phyloP scores from a whole-genome alignment of 1,140 invertebrate genomes.

The Asbolus verrucosus region DNA sequence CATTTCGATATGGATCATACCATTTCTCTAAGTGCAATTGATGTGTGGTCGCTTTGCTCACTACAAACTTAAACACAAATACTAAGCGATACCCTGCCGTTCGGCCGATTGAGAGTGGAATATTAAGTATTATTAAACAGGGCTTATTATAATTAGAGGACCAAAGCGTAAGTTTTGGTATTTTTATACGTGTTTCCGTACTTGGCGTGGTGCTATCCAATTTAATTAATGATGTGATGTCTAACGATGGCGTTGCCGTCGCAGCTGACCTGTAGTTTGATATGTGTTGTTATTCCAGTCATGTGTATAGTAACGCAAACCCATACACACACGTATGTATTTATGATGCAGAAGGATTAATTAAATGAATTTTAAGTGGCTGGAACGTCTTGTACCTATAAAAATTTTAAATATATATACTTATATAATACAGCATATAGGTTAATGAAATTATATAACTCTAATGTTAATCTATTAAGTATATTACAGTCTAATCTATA shows the following conservation, averaged over 20 bases:
- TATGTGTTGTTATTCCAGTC: constrained; percentile 59
- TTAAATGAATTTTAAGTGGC: constrained; percentile 57
- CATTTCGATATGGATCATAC: constrained; percentile 67
- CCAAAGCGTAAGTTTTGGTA: constrained; percentile 62
- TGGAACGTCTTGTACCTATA: constrained; percentile 57
- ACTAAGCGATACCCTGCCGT: constrained; percentile 20
- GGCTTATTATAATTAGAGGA: constrained; percentile 60
- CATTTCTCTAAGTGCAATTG: constrained; percentile 56
- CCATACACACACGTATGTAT: constrained; percentile 49
- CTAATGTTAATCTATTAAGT: constrained; percentile 57
- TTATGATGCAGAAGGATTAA: constrained; percentile 51
- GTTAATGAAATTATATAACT: constrained; percentile 53
- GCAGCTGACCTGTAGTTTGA: constrained; percentile 44
- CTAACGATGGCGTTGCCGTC: constrained; percentile 26
- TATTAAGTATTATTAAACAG: constrained; percentile 63
- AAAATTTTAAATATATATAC: constrained; percentile 49
- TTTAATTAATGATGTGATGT: constrained; percentile 52
- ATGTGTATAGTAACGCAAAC: constrained; percentile 52
- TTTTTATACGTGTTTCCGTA: constrained; percentile 64
- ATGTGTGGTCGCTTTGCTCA: constrained; percentile 50
- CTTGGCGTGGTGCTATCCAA: constrained; percentile 62
- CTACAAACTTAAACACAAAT: constrained; percentile 31
- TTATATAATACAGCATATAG: constrained; percentile 42
- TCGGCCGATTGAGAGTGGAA: constrained; percentile 23
- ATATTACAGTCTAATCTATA: constrained; percentile 56